Conservation (phyloP, 2,113 vertebrate genomes). For the Carollia perspicillata region DNA sequence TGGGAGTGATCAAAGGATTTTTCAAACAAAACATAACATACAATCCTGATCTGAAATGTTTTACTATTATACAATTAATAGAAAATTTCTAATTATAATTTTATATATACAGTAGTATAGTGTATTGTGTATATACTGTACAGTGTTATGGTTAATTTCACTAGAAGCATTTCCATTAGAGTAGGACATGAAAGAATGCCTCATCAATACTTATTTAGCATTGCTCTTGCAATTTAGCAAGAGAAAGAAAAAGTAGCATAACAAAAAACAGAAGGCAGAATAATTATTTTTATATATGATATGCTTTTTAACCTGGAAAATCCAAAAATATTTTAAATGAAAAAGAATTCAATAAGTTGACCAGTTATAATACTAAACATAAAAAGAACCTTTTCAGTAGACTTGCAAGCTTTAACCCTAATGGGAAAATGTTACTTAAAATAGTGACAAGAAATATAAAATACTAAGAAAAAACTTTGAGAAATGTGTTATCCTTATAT, state of each 20-base stretch:
- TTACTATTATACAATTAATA: not conserved
- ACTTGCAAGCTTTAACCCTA: not conserved
- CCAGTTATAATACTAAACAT: not conserved
- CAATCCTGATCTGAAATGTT: not conserved
- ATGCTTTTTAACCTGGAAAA: constrained; percentile 22
- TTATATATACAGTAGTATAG: not conserved
- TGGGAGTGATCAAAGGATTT: not conserved
- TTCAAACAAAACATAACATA: not conserved
- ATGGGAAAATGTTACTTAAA: not conserved
- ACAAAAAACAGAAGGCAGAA: not conserved
- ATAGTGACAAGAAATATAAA: not conserved
- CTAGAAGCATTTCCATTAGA: not conserved
- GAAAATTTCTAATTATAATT: not conserved
- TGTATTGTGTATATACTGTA: not conserved
- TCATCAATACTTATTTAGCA: not conserved
- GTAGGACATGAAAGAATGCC: not conserved
- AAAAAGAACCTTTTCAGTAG: not conserved
- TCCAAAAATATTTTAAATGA: not conserved
- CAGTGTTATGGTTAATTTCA: not conserved
- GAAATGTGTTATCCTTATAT: not conserved
- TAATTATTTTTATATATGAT: not conserved
- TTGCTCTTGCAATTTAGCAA: not conserved
- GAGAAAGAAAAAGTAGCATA: not conserved
- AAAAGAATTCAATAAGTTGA: not conserved
- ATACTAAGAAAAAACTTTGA: not conserved